Evolutionary conservation across 2,888 invertebrate genomes (phyloP), one percentile per base, ranked within the genome.

Genomic region (Plebejus melissa): DNA sequence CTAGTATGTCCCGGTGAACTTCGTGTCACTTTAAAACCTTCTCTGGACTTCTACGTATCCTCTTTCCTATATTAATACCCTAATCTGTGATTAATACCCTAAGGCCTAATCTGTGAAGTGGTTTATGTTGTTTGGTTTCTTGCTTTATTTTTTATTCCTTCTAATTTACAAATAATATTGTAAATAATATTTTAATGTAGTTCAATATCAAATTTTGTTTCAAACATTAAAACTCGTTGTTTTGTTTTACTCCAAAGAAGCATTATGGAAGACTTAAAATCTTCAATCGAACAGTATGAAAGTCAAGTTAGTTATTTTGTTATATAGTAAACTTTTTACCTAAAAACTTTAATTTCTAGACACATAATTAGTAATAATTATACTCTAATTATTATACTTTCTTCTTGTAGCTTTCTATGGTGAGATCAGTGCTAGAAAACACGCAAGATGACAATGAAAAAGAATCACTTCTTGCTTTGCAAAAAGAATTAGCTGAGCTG

Each of bases 401-500:
- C 32, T 70, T 77, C 74, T 80, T 76, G 76, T 82, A 96, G 96
- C 87, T 96, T 74, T 82, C 88, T 38, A 95, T 96, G 89, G 95
- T 97, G 13, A 92, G 94, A 79, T 88, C 94, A 80, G 95, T 96
- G 5, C 83, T 97, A 16, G 84, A 87, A 77, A 84, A 83, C 28
- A 89, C 93, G 13, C 82, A 89, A 22, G 88, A 92, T 77, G 91
- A 89, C 32, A 87, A 90, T 1, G 94, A 95, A 79, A 94, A 92
- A 65, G 91, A 94, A 72, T 95, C 95, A 46, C 87, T 97, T 36
- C 78, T 94, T 74, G 92, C 94, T 70, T 87, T 97, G 13, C 94
- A 95, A 82, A 92, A 94, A 36, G 96, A 96, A 83, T 90, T 97
- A 69, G 88, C 94, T 79, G 96, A 97, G 85, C 90, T 97, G 0